Conservation (phyloP, 2,113 vertebrate species). For the Microcebus murinus region DNA sequence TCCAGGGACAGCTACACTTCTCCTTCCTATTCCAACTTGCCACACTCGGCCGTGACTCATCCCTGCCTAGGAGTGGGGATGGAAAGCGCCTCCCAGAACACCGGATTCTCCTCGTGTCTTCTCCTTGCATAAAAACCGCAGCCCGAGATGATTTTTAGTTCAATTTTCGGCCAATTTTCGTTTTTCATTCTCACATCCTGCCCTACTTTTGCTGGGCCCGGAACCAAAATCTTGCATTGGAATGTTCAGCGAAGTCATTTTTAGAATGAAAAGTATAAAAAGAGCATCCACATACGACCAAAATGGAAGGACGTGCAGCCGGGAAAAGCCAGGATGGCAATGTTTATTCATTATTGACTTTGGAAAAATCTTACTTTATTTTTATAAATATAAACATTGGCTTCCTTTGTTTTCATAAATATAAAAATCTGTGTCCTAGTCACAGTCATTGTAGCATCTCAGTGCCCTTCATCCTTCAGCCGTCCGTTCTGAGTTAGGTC, state of each 20-base stretch:
- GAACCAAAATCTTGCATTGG: slow-evolving; percentile 53
- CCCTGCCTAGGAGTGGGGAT: not conserved
- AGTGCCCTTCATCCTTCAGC: not conserved
- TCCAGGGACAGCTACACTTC: fast-evolving
- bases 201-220: slow-evolving; percentile 59
- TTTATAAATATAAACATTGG: slow-evolving; percentile 1
- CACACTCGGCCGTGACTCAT: not conserved
- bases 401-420: not conserved
- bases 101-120: not conserved
- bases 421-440: not conserved
- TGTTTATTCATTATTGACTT: slow-evolving; percentile 23
- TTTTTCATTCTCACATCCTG: slow-evolving; percentile 60
- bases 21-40: not conserved
- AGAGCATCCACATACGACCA: slow-evolving; percentile 31
- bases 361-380: not conserved
- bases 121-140: not conserved
- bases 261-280: slow-evolving; percentile 72
- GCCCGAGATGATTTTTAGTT: slow-evolving; percentile 23
- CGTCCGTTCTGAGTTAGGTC: not conserved
- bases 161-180: slow-evolving; percentile 40
- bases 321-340: not conserved
- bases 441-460: not conserved
- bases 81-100: not conserved
- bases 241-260: slow-evolving; percentile 59
- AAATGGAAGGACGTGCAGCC: not conserved